Evolutionary conservation across 2,888 invertebrate species (phyloP).

Genomic region (Merodon equestris): DNA sequence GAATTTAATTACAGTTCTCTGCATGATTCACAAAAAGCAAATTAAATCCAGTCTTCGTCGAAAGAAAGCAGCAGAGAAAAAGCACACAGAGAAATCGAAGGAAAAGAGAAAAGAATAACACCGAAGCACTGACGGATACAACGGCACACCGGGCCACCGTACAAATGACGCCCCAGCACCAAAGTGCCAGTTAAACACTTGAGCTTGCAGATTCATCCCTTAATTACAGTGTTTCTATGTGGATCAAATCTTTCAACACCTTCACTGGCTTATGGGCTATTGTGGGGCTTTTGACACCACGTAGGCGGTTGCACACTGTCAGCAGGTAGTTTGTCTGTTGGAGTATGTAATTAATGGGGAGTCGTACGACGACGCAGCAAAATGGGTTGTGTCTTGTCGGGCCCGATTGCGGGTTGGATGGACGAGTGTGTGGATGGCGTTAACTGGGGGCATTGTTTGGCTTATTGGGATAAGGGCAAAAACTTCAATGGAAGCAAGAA

Average conservation of each 20-base stretch:
- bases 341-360: constrained; percentile 51
- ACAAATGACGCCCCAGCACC: constrained; percentile 22
- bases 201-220: constrained; percentile 65
- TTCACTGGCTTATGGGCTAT: constrained; percentile 29
- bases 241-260: constrained; percentile 65
- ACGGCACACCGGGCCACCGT: constrained; percentile 10
- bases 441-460: no score
- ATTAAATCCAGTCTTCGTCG: constrained; percentile 29
- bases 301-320: constrained; percentile 54
- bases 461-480: no score
- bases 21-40: constrained; percentile 42
- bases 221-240: constrained; percentile 58
- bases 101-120: constrained; percentile 5
- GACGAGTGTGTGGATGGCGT: no score
- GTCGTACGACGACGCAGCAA: constrained; percentile 1
- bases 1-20: constrained; percentile 59
- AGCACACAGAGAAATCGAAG: background rate
- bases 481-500: no score
- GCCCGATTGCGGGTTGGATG: no score
- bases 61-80: background rate
- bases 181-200: constrained; percentile 64
- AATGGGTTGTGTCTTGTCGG: no score
- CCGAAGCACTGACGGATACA: background rate
- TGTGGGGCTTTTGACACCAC: constrained; percentile 23
- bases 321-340: constrained; percentile 50